Evolutionary conservation across 2,888 invertebrate genomes (phyloP).

Genomic region (Amaurobius ferox): DNA sequence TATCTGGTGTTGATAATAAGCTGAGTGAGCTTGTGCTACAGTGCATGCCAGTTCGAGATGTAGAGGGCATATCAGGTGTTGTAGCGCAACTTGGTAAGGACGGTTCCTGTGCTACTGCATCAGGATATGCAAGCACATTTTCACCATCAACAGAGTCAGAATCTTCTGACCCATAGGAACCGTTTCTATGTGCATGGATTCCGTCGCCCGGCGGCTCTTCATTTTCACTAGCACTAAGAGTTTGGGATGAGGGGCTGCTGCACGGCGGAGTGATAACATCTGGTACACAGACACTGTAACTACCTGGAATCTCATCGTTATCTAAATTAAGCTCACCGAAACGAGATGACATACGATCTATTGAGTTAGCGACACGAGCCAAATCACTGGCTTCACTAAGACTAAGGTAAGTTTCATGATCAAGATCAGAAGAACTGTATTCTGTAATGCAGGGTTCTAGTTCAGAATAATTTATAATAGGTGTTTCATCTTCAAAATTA

Average conservation of each 20-base stretch:
- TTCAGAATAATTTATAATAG: slow-evolving; percentile 53
- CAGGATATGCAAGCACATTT: slow-evolving; percentile 47
- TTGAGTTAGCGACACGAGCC: slow-evolving; percentile 47
- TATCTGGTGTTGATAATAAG: slow-evolving; percentile 66
- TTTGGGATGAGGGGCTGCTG: slow-evolving; percentile 69
- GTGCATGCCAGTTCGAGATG: slow-evolving; percentile 57
- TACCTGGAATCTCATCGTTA: slow-evolving; percentile 57
- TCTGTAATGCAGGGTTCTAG: slow-evolving; percentile 36
- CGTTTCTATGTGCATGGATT: slow-evolving; percentile 35
- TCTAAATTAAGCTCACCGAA: slow-evolving; percentile 43
- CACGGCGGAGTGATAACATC: slow-evolving; percentile 55
- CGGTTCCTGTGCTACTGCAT: slow-evolving; percentile 46
- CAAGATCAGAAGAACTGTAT: slow-evolving; percentile 60
- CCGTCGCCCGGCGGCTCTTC: slow-evolving; percentile 63
- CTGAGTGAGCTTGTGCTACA: slow-evolving; percentile 59
- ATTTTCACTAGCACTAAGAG: slow-evolving; percentile 71
- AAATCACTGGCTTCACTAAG: slow-evolving; percentile 61
- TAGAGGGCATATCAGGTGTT: slow-evolving; percentile 64
- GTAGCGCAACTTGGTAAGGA: slow-evolving; percentile 63
- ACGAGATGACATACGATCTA: slow-evolving; percentile 34
- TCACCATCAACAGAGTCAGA: slow-evolving; percentile 60
- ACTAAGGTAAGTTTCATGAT: slow-evolving; percentile 60
- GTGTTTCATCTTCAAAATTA: slow-evolving; percentile 57
- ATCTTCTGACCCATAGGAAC: slow-evolving; percentile 52
- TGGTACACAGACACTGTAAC: slow-evolving; percentile 55